Evolutionary conservation across 2,888 invertebrate genomes (phyloP).

Genomic region (Drosophila antonietae): DNA sequence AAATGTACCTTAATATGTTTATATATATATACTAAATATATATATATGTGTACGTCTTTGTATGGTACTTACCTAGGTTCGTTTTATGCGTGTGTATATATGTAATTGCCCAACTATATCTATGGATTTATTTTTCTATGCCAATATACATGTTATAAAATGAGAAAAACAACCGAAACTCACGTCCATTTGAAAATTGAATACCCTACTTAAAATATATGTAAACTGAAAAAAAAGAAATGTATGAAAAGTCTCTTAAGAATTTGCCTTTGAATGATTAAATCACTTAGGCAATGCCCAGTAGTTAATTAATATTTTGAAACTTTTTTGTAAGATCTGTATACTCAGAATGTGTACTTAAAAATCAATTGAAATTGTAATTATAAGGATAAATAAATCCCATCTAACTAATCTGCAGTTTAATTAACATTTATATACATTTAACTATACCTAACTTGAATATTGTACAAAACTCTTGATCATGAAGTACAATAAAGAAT

Average conservation of each 20-base stretch:
- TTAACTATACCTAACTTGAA: conserved; percentile 12
- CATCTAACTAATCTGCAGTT: conserved; percentile 24
- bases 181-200: conserved; percentile 21
- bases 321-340: conserved; percentile 58
- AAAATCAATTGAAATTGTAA: conserved; percentile 43
- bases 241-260: conserved; percentile 43
- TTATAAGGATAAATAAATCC: conserved; percentile 41
- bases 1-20: conserved; percentile 37
- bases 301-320: conserved; percentile 64
- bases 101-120: conserved; percentile 17
- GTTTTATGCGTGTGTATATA: conserved; percentile 19
- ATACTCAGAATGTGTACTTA: conserved; percentile 46
- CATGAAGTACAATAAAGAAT: conserved; percentile 8
- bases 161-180: conserved; percentile 12
- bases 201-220: conserved; percentile 39
- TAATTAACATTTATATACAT: background rate
- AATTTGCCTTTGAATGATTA: conserved; percentile 71
- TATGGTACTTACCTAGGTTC: conserved; percentile 43
- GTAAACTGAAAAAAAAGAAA: background rate
- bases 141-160: conserved; percentile 40
- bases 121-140: conserved; percentile 62
- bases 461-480: conserved; percentile 11
- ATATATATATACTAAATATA: background rate
- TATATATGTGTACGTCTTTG: conserved; percentile 11
- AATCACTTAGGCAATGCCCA: conserved; percentile 61